These are phyloP conservation scores for Microtus ochrogaster DNA, from an alignment of 2,113 vertebrate species.

Conservation along the genomic window DNA sequence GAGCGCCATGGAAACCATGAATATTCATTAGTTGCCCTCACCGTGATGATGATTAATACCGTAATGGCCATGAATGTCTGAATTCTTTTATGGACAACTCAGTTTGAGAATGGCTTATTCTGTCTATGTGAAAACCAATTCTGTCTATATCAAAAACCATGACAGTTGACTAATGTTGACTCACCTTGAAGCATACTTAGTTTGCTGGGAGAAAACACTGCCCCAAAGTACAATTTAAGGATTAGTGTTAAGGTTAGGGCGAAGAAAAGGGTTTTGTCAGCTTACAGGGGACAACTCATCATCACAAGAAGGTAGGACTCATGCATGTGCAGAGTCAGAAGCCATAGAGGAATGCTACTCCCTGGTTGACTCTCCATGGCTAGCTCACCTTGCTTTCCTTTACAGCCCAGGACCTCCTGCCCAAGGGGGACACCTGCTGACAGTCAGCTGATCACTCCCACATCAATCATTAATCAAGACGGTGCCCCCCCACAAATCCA, in stretches of 20 bases:
- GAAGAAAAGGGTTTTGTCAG: neutral
- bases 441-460: neutral
- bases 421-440: neutral
- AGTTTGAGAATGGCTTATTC: slow-evolving; percentile 56
- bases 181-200: neutral
- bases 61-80: slow-evolving; percentile 56
- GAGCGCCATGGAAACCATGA: slow-evolving; percentile 57
- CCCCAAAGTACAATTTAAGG: neutral
- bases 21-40: slow-evolving; percentile 68
- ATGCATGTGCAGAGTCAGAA: neutral
- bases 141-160: slow-evolving; percentile 61
- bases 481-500: neutral
- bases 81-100: slow-evolving; percentile 58
- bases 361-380: neutral
- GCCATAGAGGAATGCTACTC: neutral
- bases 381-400: neutral
- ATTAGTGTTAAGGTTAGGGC: no score
- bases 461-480: neutral
- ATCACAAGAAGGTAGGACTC: neutral
- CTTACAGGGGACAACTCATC: neutral
- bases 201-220: neutral
- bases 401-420: neutral
- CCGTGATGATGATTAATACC: slow-evolving; percentile 56
- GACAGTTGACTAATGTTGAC: slow-evolving; percentile 54
- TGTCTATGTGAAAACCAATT: slow-evolving; percentile 70